Percentiles rank a stretch among this genome's conserved stretches.
phyloP scores from a whole-genome alignment of 1,140 invertebrate species.

The Pararge aegeria region DNA sequence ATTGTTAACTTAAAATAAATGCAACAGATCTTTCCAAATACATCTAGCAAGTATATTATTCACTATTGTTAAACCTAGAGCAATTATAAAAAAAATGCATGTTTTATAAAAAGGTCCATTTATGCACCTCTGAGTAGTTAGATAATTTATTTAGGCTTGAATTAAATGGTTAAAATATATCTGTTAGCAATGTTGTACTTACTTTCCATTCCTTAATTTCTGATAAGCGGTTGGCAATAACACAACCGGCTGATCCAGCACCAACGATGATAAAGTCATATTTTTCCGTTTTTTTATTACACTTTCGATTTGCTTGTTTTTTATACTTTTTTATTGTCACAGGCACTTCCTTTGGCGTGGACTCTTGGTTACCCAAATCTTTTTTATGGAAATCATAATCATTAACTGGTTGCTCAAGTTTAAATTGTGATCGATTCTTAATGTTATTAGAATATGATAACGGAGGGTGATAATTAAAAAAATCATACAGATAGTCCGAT shows the following conservation, averaged over 20 bases:
- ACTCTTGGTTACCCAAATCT: too few relatives aligned
- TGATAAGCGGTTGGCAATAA: conserved; percentile 62
- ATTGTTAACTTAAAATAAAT: too few relatives aligned
- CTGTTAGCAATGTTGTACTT: too few relatives aligned
- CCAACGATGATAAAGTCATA: conserved; percentile 71
- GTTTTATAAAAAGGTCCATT: too few relatives aligned
- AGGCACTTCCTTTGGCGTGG: conserved; percentile 25
- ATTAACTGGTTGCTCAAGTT: not conserved
- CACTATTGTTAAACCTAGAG: too few relatives aligned
- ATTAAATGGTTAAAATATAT: too few relatives aligned
- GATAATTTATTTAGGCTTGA: too few relatives aligned
- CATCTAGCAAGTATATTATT: too few relatives aligned
- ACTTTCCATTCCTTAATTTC: conserved; percentile 74
- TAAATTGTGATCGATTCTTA: not conserved
- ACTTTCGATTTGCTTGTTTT: conserved; percentile 22
- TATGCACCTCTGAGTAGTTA: too few relatives aligned
- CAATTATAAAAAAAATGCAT: too few relatives aligned
- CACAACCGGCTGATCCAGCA: conserved; percentile 66
- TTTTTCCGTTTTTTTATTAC: conserved; percentile 36
- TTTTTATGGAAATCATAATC: conserved; percentile 36
- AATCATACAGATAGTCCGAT: not conserved
- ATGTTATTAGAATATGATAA: not conserved
- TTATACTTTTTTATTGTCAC: conserved; percentile 25
- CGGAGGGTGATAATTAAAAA: not conserved
- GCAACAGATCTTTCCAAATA: too few relatives aligned